Percentiles rank a stretch among this genome's conserved stretches.
Conservation (phyloP, 2,113 vertebrate genomes). For the human (Homo sapiens) region DNA sequence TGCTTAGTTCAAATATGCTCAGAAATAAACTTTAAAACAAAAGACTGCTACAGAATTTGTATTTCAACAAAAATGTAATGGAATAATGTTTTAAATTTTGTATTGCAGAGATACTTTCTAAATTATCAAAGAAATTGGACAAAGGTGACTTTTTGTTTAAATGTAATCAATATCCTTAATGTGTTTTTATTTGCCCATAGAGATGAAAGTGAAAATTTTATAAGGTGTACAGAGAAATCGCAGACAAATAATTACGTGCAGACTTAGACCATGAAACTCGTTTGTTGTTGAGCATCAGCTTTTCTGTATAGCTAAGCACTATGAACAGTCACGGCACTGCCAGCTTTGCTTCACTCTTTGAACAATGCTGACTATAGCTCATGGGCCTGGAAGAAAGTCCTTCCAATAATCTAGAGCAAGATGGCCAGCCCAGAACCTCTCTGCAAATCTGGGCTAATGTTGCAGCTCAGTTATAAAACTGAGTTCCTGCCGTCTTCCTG, state of each 20-base stretch:
- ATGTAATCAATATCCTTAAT: not conserved
- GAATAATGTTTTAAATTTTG: not conserved
- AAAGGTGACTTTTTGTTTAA: not conserved
- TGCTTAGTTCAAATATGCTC: not conserved
- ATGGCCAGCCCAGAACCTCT: not conserved
- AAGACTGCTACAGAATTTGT: not conserved
- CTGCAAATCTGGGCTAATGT: not conserved
- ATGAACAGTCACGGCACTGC: not conserved
- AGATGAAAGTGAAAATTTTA: not conserved
- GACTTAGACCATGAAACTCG: not conserved
- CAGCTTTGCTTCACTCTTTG: not conserved
- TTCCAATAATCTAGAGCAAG: not conserved
- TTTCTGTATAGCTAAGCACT: not conserved
- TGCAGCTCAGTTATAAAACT: not conserved
- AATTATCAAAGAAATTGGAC: conserved; percentile 23
- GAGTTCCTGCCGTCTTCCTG: not conserved
- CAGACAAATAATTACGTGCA: not conserved
- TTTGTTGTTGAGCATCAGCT: not conserved
- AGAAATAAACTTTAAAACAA: conserved; percentile 43
- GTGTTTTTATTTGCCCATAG: not conserved
- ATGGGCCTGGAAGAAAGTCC: not conserved
- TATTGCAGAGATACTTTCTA: not conserved
- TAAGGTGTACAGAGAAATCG: not conserved
- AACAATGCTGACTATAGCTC: not conserved
- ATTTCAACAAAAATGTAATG: not conserved